Base-by-base conservation (phyloP, 30 jellyfish, hydroid and myxozoan species). In the Pelagia noctiluca region DNA sequence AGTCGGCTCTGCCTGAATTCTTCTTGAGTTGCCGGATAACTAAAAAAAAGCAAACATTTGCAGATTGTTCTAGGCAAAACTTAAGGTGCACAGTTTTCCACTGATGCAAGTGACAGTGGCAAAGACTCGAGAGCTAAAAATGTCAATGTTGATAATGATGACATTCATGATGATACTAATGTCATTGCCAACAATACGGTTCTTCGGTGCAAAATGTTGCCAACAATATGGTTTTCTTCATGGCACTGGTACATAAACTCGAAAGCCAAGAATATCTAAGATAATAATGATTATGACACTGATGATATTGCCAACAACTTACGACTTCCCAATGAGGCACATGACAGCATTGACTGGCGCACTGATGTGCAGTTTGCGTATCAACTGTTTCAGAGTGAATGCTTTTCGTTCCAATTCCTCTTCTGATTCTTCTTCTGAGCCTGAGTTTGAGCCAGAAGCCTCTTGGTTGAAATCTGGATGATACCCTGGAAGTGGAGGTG, bases 281-380 rank as follows among this genome's bases (percentile, higher is more conserved):
- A 18, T 63, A 10, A 63, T 23, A 5, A 23, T 37, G n/a, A n/a
- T n/a, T n/a, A n/a, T n/a, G n/a, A n/a, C n/a, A n/a, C n/a, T n/a
- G n/a, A n/a, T n/a, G n/a, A n/a, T n/a, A n/a, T n/a, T n/a, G n/a
- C n/a, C n/a, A n/a, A 31, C 1, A 21, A 54, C 87, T 34, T 76
- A 92, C 98, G 35, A 78, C 50, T 86, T 86, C 18, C 98, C 98
- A 24, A 92, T 30, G 28, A 92, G 83, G 31, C 95, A 75, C 98
- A 92, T 92, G 62, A 92, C 98, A 31, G 92, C 73, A 61, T 71
- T 46, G 50, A 71, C 95, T 1, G 98, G 98, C 50, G 75, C 86
- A 77, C 87, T 50, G 82, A 92, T 92, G 61, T 92, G 98, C 33
- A 92, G 86, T 33, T 92, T 92, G 24, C 98, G 91, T 12, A 92